These are phyloP conservation scores for Podarcis raffonei DNA, from an alignment of 2,113 vertebrate species.

Conservation along the genomic window DNA sequence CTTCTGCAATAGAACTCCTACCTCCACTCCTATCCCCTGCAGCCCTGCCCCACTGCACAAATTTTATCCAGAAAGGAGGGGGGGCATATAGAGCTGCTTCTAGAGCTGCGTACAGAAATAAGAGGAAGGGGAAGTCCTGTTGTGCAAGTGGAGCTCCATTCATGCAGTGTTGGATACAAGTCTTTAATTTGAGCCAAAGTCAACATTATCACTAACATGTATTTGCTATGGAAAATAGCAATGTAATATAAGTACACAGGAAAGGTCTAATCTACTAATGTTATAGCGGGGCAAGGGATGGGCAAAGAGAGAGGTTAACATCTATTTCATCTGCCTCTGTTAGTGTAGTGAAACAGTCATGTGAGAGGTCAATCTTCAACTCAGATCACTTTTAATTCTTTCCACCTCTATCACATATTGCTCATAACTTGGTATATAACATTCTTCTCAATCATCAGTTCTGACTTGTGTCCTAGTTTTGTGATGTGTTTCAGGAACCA, in stretches of 20 bases:
- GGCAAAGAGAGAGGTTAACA: neutral
- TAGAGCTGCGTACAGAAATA: too few species aligned
- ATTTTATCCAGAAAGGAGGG: too few species aligned
- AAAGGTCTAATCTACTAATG: too few species aligned
- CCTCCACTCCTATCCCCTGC: too few species aligned
- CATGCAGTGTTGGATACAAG: too few species aligned
- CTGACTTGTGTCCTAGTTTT: neutral
- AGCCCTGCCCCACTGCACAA: too few species aligned
- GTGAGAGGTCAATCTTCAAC: neutral
- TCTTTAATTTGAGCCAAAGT: neutral
- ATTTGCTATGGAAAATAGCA: neutral
- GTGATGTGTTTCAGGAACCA: neutral
- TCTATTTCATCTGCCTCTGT: neutral
- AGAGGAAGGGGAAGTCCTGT: too few species aligned
- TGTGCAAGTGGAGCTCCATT: too few species aligned
- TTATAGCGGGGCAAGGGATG: neutral
- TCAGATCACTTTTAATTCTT: neutral
- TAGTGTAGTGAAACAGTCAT: neutral
- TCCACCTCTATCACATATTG: neutral
- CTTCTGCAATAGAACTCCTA: too few species aligned
- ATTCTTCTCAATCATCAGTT: neutral
- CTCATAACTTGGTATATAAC: neutral
- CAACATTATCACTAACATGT: neutral
- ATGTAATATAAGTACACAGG: too few species aligned
- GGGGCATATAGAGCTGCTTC: too few species aligned